Conservation (phyloP, 1,140 invertebrate species). For the Hydropsyche tenuis region DNA sequence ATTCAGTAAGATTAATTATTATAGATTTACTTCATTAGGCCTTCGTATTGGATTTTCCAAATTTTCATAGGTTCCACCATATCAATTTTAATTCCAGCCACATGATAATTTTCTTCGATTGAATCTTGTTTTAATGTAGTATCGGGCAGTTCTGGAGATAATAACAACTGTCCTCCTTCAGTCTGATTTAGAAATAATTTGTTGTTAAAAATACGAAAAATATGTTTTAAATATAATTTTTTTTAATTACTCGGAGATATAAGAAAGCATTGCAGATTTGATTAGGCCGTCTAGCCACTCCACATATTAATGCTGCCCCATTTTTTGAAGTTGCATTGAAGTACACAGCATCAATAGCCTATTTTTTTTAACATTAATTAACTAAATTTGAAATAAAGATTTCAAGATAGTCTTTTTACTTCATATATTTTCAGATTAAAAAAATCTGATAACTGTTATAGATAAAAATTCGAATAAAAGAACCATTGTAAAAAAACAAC, state of each 20-base stretch:
- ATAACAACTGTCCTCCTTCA: constrained; percentile 67
- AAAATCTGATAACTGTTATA: no score
- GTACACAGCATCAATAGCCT: constrained; percentile 69
- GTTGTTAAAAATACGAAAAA: constrained; percentile 26
- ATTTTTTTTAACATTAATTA: not conserved
- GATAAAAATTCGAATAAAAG: no score
- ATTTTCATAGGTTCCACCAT: constrained; percentile 69
- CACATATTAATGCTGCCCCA: constrained; percentile 61
- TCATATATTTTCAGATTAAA: no score
- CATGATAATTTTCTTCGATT: constrained; percentile 63
- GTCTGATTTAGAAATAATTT: constrained; percentile 54
- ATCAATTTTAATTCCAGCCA: constrained; percentile 65
- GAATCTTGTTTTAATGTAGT: constrained; percentile 64
- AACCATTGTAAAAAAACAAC: no score
- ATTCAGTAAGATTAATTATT: constrained; percentile 5
- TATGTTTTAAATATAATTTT: not conserved
- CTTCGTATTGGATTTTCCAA: constrained; percentile 70
- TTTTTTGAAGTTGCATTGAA: constrained; percentile 64
- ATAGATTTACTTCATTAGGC: constrained; percentile 71
- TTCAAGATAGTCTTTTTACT: no score
- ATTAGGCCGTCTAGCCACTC: constrained; percentile 61
- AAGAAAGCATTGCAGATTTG: constrained; percentile 63
- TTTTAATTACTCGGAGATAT: constrained; percentile 60
- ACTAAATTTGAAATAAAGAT: no score
- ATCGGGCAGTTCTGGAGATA: constrained; percentile 68